phyloP scores from a whole-genome alignment of 2,888 invertebrate species.

The Netelia melanura region DNA sequence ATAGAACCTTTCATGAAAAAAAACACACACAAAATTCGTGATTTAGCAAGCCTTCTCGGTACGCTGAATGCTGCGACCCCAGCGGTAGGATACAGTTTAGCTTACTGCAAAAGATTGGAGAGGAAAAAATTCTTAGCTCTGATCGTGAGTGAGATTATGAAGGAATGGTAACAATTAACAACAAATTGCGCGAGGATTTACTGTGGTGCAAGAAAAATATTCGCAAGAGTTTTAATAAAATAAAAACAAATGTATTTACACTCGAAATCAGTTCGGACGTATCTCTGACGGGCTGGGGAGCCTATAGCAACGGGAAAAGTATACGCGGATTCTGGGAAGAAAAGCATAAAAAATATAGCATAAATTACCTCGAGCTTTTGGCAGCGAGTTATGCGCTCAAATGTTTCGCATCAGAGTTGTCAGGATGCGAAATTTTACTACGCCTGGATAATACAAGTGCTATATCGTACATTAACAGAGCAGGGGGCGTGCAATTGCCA shows the following conservation, averaged over 20 bases:
- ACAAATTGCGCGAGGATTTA: slow-evolving; percentile 25
- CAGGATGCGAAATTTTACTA: too few species aligned
- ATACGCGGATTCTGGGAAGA: too few species aligned
- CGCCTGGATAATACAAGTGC: too few species aligned
- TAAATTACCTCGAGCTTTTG: too few species aligned
- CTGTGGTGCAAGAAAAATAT: slow-evolving; percentile 33
- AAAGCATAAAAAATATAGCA: too few species aligned
- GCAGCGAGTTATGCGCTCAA: too few species aligned
- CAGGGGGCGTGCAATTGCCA: too few species aligned
- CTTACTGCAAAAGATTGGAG: slow-evolving; percentile 33
- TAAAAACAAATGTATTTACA: slow-evolving; percentile 14
- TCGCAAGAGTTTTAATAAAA: slow-evolving; percentile 22
- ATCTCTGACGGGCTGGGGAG: slow-evolving; percentile 24
- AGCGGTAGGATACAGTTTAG: slow-evolving; percentile 26
- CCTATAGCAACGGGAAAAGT: background rate
- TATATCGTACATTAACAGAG: too few species aligned
- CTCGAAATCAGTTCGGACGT: slow-evolving; percentile 35
- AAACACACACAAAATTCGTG: background rate
- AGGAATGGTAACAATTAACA: slow-evolving; percentile 15
- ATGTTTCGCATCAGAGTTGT: too few species aligned
- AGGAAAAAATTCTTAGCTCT: background rate
- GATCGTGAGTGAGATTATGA: slow-evolving; percentile 27
- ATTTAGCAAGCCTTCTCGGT: slow-evolving; percentile 24
- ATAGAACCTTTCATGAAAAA: slow-evolving; percentile 10
- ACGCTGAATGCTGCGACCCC: slow-evolving; percentile 27